Evolutionary conservation across 53 echinoderm and acorn worm species (phyloP).

Genomic region (Antedon mediterranea): DNA sequence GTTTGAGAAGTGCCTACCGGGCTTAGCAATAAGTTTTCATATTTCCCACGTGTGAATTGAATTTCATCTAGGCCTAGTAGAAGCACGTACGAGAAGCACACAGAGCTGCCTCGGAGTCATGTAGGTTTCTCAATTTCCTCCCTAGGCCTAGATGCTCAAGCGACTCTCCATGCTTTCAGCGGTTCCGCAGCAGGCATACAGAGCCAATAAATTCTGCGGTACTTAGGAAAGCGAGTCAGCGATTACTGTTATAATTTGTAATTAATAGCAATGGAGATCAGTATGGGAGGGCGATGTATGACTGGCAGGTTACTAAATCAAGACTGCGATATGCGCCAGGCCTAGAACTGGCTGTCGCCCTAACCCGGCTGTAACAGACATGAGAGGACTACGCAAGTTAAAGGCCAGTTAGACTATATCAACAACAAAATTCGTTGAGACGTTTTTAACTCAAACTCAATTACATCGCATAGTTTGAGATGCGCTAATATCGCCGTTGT

Average conservation of each 20-base stretch:
- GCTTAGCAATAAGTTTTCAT: neutral
- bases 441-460: neutral
- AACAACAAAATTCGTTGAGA: neutral
- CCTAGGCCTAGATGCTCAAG: neutral
- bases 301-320: neutral
- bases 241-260: constrained; percentile 1
- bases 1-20: neutral
- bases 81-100: neutral
- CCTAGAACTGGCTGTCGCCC: neutral
- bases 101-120: neutral
- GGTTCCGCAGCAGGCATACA: neutral
- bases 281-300: neutral
- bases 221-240: neutral
- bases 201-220: neutral
- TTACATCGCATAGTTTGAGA: neutral
- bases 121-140: constrained; percentile 1
- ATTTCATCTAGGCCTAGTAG: neutral
- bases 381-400: neutral
- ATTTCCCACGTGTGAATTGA: neutral
- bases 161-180: neutral
- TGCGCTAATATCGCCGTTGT: neutral
- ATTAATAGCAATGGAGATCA: neutral
- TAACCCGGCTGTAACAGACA: neutral
- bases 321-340: neutral
- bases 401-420: neutral